Percentiles rank a stretch among this genome's conserved stretches.
phyloP scores from a whole-genome alignment of 2,888 invertebrate genomes.

The Pyrochroa serraticornis region DNA sequence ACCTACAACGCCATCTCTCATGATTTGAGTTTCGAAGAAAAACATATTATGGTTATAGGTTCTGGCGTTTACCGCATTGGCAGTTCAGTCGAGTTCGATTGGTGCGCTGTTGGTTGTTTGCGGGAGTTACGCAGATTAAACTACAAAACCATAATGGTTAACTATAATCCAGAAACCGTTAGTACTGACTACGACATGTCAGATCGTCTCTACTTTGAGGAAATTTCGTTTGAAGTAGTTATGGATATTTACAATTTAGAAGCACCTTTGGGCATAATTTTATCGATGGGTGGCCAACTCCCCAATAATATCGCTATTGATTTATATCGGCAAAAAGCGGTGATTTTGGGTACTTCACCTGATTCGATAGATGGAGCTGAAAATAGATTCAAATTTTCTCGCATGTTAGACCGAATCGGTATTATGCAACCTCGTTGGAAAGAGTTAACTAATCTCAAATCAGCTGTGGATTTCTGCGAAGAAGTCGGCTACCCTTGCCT shows the following conservation, averaged over 20 bases:
- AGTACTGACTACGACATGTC: constrained; percentile 99
- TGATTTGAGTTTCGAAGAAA: constrained; percentile 82
- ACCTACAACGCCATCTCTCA: constrained; percentile 91
- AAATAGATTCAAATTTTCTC: constrained; percentile 97
- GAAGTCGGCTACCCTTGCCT: constrained; percentile 97
- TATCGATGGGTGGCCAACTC: constrained; percentile 98
- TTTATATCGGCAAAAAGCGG: constrained; percentile 87
- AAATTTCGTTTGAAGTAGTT: constrained; percentile 97
- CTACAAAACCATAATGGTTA: constrained; percentile 95
- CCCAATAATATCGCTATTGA: constrained; percentile 99
- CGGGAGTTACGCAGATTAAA: constrained; percentile 86
- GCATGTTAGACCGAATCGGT: constrained; percentile 93
- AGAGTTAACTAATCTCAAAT: constrained; percentile 89
- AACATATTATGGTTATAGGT: constrained; percentile 87
- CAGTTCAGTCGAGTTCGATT: constrained; percentile 99
- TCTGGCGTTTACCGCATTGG: constrained; percentile 97
- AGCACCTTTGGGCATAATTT: constrained; percentile 90
- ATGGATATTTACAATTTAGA: constrained; percentile 98
- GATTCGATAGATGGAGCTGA: constrained; percentile 98
- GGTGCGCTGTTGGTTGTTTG: constrained; percentile 97
- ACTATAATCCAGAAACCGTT: constrained; percentile 99
- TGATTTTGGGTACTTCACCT: constrained; percentile 90
- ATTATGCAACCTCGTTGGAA: constrained; percentile 98
- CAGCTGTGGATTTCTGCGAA: constrained; percentile 87
- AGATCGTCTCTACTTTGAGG: constrained; percentile 97